phyloP scores from a whole-genome alignment of 2,113 vertebrate species.

The Perca schrenkii region DNA sequence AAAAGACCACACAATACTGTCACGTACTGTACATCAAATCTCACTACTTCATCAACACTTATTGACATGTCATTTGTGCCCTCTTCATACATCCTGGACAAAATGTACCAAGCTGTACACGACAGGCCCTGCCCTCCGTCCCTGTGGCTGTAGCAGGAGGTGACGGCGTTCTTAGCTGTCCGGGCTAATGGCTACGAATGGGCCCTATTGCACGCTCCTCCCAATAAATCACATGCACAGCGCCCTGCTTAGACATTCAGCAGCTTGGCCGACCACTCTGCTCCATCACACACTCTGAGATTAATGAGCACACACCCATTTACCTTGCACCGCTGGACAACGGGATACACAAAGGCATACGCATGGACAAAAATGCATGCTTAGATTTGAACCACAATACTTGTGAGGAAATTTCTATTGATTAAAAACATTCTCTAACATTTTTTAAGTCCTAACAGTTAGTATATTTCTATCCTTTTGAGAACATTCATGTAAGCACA shows the following conservation, averaged over 20 bases:
- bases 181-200: constrained; percentile 75
- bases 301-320: constrained; percentile 83
- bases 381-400: constrained; percentile 14
- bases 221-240: constrained; percentile 82
- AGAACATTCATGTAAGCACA: neutral
- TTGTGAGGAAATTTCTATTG: constrained; percentile 37
- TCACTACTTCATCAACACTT: neutral
- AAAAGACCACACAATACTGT: neutral
- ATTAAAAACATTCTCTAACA: constrained; percentile 10
- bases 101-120: constrained; percentile 24
- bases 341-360: constrained; percentile 51
- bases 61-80: constrained; percentile 11
- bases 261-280: constrained; percentile 76
- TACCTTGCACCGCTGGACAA: constrained; percentile 75
- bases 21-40: neutral
- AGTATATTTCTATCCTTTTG: neutral
- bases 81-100: constrained; percentile 26
- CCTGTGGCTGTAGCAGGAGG: constrained; percentile 48
- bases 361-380: constrained; percentile 18
- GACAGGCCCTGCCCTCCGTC: constrained; percentile 30
- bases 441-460: neutral
- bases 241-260: constrained; percentile 78
- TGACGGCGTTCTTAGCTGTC: constrained; percentile 82
- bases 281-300: constrained; percentile 73
- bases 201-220: constrained; percentile 75